A percentile compares a stretch with the other conserved stretches of the same genome.
Conservation (phyloP, 2,113 vertebrate genomes). For the Actenoides hombroni region DNA sequence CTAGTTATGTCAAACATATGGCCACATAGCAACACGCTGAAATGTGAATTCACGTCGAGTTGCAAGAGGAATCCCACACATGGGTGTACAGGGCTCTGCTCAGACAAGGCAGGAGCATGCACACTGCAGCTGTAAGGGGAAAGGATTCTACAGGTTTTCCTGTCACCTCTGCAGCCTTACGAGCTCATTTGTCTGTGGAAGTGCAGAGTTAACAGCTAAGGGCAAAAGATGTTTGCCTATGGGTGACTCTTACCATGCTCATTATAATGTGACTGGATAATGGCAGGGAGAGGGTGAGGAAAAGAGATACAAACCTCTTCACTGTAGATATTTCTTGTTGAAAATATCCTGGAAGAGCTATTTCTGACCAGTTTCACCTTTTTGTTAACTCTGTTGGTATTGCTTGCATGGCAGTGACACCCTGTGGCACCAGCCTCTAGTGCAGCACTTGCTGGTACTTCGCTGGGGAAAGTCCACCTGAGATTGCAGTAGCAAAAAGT, state of each 20-base stretch:
- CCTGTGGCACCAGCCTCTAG: not conserved
- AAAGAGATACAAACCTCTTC: not conserved
- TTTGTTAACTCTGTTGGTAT: not conserved
- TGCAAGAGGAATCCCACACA: not conserved
- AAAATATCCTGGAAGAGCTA: not conserved
- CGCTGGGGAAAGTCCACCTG: not conserved
- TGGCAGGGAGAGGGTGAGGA: not conserved
- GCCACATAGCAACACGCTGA: not conserved
- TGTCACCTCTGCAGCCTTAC: not conserved
- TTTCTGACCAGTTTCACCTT: not conserved
- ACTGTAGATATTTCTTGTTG: not conserved
- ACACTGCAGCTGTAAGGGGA: not conserved
- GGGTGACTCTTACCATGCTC: not conserved
- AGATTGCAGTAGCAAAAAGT: not conserved
- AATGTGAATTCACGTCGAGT: not conserved
- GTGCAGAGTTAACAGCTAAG: not conserved
- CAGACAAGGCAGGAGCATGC: fast-evolving
- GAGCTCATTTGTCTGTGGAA: not conserved
- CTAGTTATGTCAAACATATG: not conserved
- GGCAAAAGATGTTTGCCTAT: not conserved
- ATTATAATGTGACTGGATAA: not conserved
- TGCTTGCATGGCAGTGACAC: conserved; percentile 13
- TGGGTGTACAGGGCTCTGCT: not conserved
- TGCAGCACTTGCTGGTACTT: not conserved
- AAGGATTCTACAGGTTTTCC: not conserved